Percentiles rank a stretch among this genome's conserved stretches.
Evolutionary conservation across 2,888 invertebrate genomes (phyloP).

Genomic region (Dendrolimus houi): DNA sequence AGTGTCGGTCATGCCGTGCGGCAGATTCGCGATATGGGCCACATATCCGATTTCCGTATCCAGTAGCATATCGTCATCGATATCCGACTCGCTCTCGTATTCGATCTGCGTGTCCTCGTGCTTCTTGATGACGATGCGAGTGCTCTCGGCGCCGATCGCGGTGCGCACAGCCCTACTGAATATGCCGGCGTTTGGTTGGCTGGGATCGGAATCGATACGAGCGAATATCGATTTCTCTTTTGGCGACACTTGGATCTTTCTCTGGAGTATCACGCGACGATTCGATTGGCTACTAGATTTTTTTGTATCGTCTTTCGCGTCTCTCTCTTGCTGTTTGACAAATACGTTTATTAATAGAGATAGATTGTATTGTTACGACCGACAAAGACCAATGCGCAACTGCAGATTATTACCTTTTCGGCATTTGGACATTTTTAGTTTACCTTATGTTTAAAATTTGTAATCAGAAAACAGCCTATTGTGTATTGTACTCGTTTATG

Average conservation of each 20-base stretch:
- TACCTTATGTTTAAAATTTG: too few relatives aligned
- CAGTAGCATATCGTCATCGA: constrained; percentile 20
- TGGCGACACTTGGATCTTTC: constrained; percentile 21
- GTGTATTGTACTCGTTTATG: too few relatives aligned
- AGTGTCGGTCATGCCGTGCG: constrained; percentile 65
- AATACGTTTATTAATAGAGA: too few relatives aligned
- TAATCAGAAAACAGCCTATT: too few relatives aligned
- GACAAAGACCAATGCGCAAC: too few relatives aligned
- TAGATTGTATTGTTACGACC: too few relatives aligned
- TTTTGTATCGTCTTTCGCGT: constrained; percentile 16
- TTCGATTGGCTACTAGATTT: constrained; percentile 21
- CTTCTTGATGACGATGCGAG: constrained; percentile 25
- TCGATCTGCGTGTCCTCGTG: constrained; percentile 40
- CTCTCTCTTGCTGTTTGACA: constrained; percentile 19
- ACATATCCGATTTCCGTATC: constrained; percentile 12
- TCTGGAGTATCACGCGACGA: constrained; percentile 56
- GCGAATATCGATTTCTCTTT: constrained; percentile 44
- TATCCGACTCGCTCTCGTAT: constrained; percentile 37
- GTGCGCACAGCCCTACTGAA: constrained; percentile 58
- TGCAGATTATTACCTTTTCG: too few relatives aligned
- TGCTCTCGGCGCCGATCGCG: constrained; percentile 32
- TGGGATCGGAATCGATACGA: constrained; percentile 38
- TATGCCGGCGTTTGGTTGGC: constrained; percentile 48
- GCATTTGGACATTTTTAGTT: too few relatives aligned
- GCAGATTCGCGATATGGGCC: constrained; percentile 49